These are phyloP conservation scores for Ostrea edulis DNA, from an alignment of 1,140 invertebrate genomes.

Conservation along the genomic window DNA sequence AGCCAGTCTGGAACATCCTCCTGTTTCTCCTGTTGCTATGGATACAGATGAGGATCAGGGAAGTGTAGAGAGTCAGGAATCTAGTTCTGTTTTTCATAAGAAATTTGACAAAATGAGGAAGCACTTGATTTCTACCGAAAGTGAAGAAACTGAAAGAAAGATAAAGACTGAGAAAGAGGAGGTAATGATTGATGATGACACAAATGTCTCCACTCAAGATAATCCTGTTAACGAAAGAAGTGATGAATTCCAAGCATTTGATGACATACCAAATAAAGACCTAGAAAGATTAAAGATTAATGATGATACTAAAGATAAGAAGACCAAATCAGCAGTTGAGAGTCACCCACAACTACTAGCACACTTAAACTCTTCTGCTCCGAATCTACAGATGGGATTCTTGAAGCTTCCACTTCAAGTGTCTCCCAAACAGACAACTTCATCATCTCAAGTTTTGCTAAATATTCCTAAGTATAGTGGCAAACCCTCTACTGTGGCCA, in stretches of 20 bases:
- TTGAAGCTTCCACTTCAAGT: conserved; percentile 40
- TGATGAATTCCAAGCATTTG: conserved; percentile 25
- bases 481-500: conserved; percentile 35
- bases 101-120: conserved; percentile 77
- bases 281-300: conserved; percentile 35
- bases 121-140: conserved; percentile 46
- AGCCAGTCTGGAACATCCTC: conserved; percentile 7
- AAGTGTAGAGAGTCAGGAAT: conserved; percentile 41
- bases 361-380: conserved; percentile 64
- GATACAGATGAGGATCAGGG: conserved; percentile 49
- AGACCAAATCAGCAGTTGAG: conserved; percentile 69
- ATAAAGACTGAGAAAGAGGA: conserved; percentile 48
- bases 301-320: conserved; percentile 40
- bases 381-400: conserved; percentile 31
- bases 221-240: conserved; percentile 7
- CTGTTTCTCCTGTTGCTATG: conserved; percentile 49
- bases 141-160: neutral
- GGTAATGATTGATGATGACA: conserved; percentile 53
- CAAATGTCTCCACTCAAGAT: conserved; percentile 42
- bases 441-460: conserved; percentile 28
- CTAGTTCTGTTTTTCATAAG: conserved; percentile 69
- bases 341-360: conserved; percentile 74
- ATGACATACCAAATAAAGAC: conserved; percentile 37
- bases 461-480: conserved; percentile 34
- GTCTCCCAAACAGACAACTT: conserved; percentile 6